Evolutionary conservation across 2,888 invertebrate species (phyloP).

Genomic region (Tolmerus cingulatus): DNA sequence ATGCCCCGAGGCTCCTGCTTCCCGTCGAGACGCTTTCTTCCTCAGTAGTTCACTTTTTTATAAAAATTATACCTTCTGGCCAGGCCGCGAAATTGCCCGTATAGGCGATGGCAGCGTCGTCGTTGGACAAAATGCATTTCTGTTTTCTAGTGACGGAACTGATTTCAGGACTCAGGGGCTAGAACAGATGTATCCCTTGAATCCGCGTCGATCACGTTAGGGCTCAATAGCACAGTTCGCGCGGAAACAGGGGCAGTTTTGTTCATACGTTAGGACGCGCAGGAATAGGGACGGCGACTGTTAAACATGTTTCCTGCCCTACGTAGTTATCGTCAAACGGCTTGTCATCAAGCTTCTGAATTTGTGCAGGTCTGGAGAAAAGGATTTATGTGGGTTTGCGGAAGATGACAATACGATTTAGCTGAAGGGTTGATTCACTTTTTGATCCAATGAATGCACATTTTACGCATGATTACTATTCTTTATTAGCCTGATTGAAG

Average conservation of each 20-base stretch:
- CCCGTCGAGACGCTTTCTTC: slow-evolving; percentile 9
- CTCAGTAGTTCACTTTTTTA: background rate
- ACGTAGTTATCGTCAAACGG: background rate
- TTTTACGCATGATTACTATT: slow-evolving; percentile 44
- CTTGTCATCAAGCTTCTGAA: background rate
- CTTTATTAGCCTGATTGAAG: slow-evolving; percentile 43
- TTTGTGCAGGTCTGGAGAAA: background rate
- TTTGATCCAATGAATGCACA: slow-evolving; percentile 27
- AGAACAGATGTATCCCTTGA: background rate
- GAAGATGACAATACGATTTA: background rate
- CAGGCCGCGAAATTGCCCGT: slow-evolving; percentile 35
- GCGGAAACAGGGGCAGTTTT: background rate
- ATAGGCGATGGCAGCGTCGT: slow-evolving; percentile 12
- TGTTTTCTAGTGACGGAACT: background rate
- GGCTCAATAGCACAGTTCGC: background rate
- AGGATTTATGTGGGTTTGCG: background rate
- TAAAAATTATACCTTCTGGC: slow-evolving; percentile 38
- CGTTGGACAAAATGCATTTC: slow-evolving; percentile 30
- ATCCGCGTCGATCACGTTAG: background rate
- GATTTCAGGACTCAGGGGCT: background rate
- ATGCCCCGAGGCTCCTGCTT: background rate
- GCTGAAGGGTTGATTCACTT: slow-evolving; percentile 12
- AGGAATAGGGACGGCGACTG: background rate
- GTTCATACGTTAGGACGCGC: background rate
- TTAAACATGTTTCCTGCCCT: background rate